Evolutionary conservation across 2,888 invertebrate species (phyloP).

Genomic region (Pristionchus entomophagus): DNA sequence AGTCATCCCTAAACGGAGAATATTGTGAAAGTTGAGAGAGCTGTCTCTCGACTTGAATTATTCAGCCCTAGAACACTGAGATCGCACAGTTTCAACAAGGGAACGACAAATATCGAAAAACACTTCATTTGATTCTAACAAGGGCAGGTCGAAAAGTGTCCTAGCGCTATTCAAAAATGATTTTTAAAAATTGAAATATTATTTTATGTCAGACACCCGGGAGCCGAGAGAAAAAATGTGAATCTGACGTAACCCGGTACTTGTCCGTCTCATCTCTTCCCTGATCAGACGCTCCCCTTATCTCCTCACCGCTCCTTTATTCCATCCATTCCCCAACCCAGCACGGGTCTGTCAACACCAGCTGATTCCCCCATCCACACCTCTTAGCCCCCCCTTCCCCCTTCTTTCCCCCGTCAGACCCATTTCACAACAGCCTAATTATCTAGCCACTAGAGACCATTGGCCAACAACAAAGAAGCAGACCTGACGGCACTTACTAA

Average conservation of each 20-base stretch:
- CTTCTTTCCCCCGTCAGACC: neutral
- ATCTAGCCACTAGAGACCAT: neutral
- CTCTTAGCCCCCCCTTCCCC: neutral
- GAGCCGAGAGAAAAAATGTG: no score
- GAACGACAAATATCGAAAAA: no score
- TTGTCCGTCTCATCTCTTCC: no score
- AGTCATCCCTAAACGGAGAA: conserved; percentile 17
- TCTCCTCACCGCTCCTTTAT: neutral
- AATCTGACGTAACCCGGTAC: no score
- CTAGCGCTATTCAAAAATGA: no score
- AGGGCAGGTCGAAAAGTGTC: no score
- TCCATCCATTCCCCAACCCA: neutral
- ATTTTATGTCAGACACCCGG: no score
- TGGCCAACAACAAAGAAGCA: no score
- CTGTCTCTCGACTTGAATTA: neutral
- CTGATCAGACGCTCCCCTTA: neutral
- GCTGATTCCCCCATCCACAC: neutral
- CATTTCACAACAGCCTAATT: conserved; percentile 17
- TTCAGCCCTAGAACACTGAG: neutral
- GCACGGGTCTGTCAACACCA: conserved; percentile 11
- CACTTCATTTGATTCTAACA: no score
- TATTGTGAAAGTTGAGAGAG: neutral
- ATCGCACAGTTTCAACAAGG: neutral
- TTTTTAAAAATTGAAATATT: no score
- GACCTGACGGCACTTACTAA: no score